phyloP scores from a whole-genome alignment of 2,113 vertebrate genomes.

The Gobius niger region DNA sequence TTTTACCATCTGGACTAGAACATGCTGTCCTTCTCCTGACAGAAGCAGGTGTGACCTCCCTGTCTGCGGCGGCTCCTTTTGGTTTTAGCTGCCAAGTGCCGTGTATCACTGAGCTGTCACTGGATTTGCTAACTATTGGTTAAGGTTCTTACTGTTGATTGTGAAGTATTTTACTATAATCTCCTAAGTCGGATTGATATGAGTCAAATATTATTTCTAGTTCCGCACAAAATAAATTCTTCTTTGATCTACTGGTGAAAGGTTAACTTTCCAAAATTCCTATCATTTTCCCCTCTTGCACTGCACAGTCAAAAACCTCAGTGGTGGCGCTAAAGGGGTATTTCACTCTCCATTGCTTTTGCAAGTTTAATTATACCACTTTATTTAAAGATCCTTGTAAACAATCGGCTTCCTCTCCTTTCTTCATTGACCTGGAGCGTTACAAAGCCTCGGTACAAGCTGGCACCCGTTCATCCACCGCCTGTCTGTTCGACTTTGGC shows the following conservation, averaged over 20 bases:
- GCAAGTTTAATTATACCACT: slow-evolving; percentile 1
- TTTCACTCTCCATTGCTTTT: background rate
- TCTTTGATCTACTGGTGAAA: too few relatives aligned
- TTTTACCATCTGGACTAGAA: slow-evolving; percentile 51
- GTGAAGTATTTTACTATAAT: background rate
- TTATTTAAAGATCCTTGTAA: slow-evolving; percentile 31
- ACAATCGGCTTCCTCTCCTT: slow-evolving; percentile 31
- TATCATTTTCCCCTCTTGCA: background rate
- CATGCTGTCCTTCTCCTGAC: slow-evolving; percentile 38
- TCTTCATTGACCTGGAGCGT: slow-evolving; percentile 35
- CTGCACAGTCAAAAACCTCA: background rate
- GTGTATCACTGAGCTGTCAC: background rate
- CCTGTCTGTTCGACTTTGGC: slow-evolving; percentile 44
- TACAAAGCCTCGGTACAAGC: slow-evolving; percentile 35
- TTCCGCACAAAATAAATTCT: too few relatives aligned
- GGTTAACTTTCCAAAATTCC: background rate
- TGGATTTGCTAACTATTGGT: background rate
- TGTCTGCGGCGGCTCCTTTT: slow-evolving; percentile 11
- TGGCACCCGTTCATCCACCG: slow-evolving; percentile 10
- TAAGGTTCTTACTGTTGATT: background rate
- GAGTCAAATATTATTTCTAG: background rate
- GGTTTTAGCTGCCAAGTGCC: background rate
- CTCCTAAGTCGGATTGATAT: background rate
- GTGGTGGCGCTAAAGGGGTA: background rate
- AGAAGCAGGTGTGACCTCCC: slow-evolving; percentile 51